Evolutionary conservation across 2,888 invertebrate species (phyloP), one percentile per base, ranked within the genome.

Genomic region (Abrostola triplasia): DNA sequence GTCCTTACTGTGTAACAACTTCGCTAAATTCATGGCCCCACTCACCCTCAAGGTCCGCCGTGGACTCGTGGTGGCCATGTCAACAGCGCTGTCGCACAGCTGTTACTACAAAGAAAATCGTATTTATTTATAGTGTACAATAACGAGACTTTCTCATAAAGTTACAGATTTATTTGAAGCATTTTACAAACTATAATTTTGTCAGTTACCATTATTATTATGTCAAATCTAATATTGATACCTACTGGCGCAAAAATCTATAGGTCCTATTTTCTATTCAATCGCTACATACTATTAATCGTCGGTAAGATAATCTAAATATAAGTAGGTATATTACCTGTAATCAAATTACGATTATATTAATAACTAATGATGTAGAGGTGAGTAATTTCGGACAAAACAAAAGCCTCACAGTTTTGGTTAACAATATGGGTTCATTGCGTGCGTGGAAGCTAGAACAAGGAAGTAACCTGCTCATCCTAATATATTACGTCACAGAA

Each of bases 81-180:
- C 83, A 85, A 84, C 76, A 78, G 79, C 79, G 64, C 70, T 65
- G 74, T 73, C 71, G 70, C 56, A 79, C 89, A 89, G 84, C 86
- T 85, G 87, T 87, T 81, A 72, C 79, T 70, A 84, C 70, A 80
- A 64, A 38, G 10, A 57, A 49, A 57, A 57, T 36, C 10, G 10
- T 60, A 64, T 59, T 58, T 62, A 62, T 59, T 58, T 55, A 11
- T 55, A 59, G 36, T 67, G 40, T 40, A 47, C 13, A 58, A n/a
- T 58, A 47, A 60, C 49, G 42, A 35, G 24, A 64, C 40, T 62
- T 51, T 64, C 62, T 49, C 38, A 55, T 57, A 9, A 37, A 40
- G 8, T 44, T n/a, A n/a, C 24, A 47, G 42, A 44, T 44, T 44
- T 44, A 47, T 44, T 12, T 7, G 4, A 24, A 1, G 1, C 24